Evolutionary conservation across 2,113 vertebrate genomes (phyloP), one percentile per base, ranked within the genome.

Genomic region (Tragelaphus imberbis): DNA sequence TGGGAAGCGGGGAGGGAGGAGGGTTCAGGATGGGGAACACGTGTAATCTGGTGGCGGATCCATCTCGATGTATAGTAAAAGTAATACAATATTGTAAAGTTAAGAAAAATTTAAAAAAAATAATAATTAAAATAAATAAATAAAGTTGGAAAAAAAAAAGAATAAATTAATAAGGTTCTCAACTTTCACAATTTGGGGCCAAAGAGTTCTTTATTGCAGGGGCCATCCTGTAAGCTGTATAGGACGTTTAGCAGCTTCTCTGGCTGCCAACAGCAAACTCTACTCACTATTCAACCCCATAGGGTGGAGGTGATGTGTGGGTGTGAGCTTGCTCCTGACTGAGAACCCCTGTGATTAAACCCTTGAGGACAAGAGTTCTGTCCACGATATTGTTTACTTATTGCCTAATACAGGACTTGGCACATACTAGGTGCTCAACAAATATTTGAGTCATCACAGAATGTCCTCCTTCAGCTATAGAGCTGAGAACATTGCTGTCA

Each of bases 371-470:
- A 97, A 40, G 36, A 30, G 16, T 77, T 84, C 63, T 58, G 25
- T 49, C 49, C n/a, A 47, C 7, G 5, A 58, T 40, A 58, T 23
- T 90, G n/a, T 77, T 59, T 84, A 80, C 25, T 19, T 91, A 68
- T 44, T 59, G 49, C 21, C 51, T 15, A 55, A 82, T 9, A 6
- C 7, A 51, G 36, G 33, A 12, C 51, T 33, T 84, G 79, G 23
- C 40, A 93, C 25, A 56, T 15, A 91, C 68, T 19, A 90, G 90
- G 65, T 85, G 5, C 53, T 90, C 68, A 55, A 61, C 51, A 86
- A 71, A 80, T 53, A 53, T 2, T 28, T 33, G n/a, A 84, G 33
- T 88, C 19, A 58, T 51, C 16, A 6, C 21, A 40, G 2, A 23
- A 44, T 33, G 51, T 90, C 94, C 44, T 86, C 68, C 80, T 58